Conservation (phyloP, 1,140 invertebrate species). For the Bombyx mori region ASM3026992v2 NC_085116.1:8920001-8920500, state of each 20-base stretch:
- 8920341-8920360: no score
- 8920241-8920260: neutral
- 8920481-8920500: no score
- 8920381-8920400: no score
- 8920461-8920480: no score
- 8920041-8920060: conserved; percentile 61
- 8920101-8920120: conserved; percentile 45
- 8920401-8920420: no score
- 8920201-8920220: conserved; percentile 65
- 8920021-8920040: conserved; percentile 30
- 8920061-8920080: conserved; percentile 39
- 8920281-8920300: no score
- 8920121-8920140: conserved; percentile 41
- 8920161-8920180: conserved; percentile 42
- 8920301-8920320: no score
- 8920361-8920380: no score
- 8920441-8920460: no score
- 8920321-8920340: no score
- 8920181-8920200: conserved; percentile 36
- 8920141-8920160: conserved; percentile 53
- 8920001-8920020: conserved; percentile 1
- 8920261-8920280: no score
- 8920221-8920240: conserved; percentile 35
- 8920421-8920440: no score
- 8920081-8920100: conserved; percentile 41